These are phyloP conservation scores for Poecile montanus DNA, from an alignment of 2,797 vertebrate genomes.

Conservation along the genomic window DNA sequence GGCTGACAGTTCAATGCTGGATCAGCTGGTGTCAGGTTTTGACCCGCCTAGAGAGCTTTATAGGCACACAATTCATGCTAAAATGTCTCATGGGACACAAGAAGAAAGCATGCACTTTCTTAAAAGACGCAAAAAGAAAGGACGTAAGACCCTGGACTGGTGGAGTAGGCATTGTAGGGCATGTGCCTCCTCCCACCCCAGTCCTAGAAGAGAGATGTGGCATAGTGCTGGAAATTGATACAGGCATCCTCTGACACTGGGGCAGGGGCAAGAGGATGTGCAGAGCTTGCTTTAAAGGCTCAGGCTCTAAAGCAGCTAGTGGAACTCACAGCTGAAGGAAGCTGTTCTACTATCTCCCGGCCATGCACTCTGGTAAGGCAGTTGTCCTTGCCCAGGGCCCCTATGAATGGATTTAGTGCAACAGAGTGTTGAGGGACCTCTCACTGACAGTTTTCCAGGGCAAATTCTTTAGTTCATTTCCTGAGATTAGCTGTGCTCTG, in stretches of 20 bases:
- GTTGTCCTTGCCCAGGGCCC: neutral
- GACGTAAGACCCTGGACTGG: neutral
- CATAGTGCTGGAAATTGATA: neutral
- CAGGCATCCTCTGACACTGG: neutral
- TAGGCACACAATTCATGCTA: neutral
- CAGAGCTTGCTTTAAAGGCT: neutral
- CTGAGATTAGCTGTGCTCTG: neutral
- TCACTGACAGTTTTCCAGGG: neutral
- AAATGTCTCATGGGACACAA: neutral
- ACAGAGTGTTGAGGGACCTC: neutral
- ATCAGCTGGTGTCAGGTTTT: neutral
- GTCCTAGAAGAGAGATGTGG: neutral
- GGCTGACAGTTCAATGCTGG: neutral
- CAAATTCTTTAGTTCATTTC: neutral
- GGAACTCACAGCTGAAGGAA: neutral
- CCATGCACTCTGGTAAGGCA: fast-evolving
- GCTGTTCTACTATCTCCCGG: neutral
- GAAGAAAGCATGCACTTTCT: neutral
- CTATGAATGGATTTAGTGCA: neutral
- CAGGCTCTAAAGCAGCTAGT: neutral
- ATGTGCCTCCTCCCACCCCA: neutral
- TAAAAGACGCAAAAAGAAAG: neutral
- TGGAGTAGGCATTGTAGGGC: neutral
- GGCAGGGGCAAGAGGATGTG: too few species aligned
- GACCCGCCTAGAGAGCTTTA: neutral